Base-by-base conservation (phyloP, 2,888 invertebrate species). In the Chrysina gloriosa region DNA sequence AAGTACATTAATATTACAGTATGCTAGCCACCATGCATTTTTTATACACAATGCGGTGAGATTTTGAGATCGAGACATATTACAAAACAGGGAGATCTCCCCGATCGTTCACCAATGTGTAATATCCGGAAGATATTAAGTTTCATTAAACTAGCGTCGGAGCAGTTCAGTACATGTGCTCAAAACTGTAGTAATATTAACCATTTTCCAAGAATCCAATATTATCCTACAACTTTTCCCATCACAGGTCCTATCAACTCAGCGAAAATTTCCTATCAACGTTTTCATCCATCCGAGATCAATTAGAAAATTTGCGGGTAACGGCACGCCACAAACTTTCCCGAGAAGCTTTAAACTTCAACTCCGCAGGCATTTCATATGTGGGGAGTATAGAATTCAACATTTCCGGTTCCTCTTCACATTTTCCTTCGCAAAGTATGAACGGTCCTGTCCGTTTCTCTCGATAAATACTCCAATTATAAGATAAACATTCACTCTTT, bases 401-500 rank as follows among this genome's bases (percentile, higher is more conserved):
- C 11, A 25, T 48, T 48, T 48, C 48, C 11, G n/a, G 7, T 23
- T 23, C 25, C 48, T 25, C 23, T 23, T 25, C 23, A 5, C 25
- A 48, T 25, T 48, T 23, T n/a, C 27, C 11, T 48, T 25, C 0
- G 11, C 11, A 23, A 1, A 25, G 25, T 48, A 25, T 48, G 25
- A 27, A 48, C 48, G 25, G 14, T 0, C 25, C n/a, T 39, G 1
- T 39, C 11, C 2, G 11, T 39, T 14, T 11, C 39, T 1, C 9
- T 3, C 3, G 11, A 48, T 27, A 25, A 23, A 48, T 25, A 3
- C 48, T 3, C 23, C 11, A 48, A 48, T 48, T 48, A 23, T n/a
- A 48, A 48, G 48, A 27, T 11, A 48, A 48, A 48, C 48, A 48
- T 25, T 48, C 5, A 23, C 23, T 25, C 11, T 21, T 48, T 48